Percentiles rank a stretch among this genome's conserved stretches.
Evolutionary conservation across 2,888 invertebrate genomes (phyloP).

Genomic region (Slavum lentiscoides): DNA sequence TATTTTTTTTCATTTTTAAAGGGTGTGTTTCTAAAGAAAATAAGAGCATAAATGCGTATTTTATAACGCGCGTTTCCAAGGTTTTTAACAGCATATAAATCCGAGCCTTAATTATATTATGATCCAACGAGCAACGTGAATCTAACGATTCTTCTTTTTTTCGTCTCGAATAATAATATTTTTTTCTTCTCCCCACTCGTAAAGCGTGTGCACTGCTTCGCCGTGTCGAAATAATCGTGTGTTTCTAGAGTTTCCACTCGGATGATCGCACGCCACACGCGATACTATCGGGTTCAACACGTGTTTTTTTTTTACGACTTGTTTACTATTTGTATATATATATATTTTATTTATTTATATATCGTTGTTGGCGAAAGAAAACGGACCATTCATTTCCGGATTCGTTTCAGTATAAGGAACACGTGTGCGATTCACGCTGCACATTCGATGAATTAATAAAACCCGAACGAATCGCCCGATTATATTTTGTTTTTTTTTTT

Average conservation of each 20-base stretch:
- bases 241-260: not conserved
- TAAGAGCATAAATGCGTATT: too few species aligned
- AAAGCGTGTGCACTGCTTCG: not conserved
- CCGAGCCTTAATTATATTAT: too few species aligned
- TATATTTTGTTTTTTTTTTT: not conserved
- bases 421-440: not conserved
- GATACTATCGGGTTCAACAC: not conserved
- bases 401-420: not conserved
- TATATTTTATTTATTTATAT: not conserved
- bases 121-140: too few species aligned
- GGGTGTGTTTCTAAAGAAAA: too few species aligned
- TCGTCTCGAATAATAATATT: not conserved
- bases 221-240: not conserved
- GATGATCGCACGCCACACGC: not conserved
- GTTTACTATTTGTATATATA: not conserved
- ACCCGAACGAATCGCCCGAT: not conserved
- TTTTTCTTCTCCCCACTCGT: not conserved
- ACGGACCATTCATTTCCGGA: not conserved
- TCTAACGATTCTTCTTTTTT: not conserved
- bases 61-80: too few species aligned
- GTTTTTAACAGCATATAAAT: too few species aligned
- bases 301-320: conserved; percentile 16
- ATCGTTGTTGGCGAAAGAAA: not conserved
- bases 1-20: too few species aligned
- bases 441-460: not conserved